Conservation (phyloP, 2,797 vertebrate genomes). For the Anguilla obscura region DNA sequence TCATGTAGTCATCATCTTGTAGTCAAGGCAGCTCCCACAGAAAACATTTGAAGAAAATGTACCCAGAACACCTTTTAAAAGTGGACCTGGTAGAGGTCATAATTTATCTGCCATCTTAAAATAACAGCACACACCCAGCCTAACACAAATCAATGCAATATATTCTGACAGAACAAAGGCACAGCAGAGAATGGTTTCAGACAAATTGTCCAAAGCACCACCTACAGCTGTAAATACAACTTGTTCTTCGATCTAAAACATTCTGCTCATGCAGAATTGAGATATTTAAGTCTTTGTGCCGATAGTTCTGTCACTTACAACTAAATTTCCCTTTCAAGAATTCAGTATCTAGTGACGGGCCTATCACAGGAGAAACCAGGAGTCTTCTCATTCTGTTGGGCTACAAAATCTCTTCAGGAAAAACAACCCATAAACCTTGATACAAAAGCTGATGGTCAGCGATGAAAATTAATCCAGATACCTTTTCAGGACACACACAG, state of each 20-base stretch:
- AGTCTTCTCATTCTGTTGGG: constrained; percentile 43
- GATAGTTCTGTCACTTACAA: constrained; percentile 45
- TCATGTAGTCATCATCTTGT: background rate
- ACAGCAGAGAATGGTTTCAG: background rate
- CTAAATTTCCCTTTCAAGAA: constrained; percentile 42
- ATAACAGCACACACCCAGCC: background rate
- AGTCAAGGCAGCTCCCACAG: background rate
- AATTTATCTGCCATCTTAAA: background rate
- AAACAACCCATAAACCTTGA: constrained; percentile 25
- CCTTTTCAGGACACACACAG: background rate
- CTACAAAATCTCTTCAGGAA: constrained; percentile 44
- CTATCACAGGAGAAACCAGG: constrained; percentile 50
- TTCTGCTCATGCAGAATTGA: constrained; percentile 46
- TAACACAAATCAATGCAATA: background rate
- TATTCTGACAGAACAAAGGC: constrained; percentile 7
- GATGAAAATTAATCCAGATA: constrained; percentile 22
- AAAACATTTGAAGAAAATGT: constrained; percentile 11
- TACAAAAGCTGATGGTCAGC: constrained; percentile 32
- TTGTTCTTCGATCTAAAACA: constrained; percentile 36
- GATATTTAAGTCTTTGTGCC: constrained; percentile 35
- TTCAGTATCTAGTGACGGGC: constrained; percentile 39
- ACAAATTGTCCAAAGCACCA: constrained; percentile 31
- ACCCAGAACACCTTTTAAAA: background rate
- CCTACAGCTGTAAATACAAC: constrained; percentile 34
- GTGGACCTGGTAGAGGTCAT: background rate